Conservation (phyloP, 1,140 invertebrate genomes). For the Brachystomella parvula region DNA sequence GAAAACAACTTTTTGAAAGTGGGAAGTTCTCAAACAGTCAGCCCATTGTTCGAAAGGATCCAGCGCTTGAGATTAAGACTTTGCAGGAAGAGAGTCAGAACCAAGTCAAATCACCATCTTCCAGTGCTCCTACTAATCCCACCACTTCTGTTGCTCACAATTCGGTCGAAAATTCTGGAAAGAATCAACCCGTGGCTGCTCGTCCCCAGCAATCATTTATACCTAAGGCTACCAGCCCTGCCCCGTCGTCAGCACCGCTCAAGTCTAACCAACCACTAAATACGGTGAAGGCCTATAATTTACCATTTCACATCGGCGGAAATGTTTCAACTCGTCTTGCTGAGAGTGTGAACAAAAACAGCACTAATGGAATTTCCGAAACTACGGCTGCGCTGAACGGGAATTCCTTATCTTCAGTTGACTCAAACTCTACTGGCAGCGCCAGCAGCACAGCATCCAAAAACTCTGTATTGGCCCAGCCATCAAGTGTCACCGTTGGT, state of each 20-base stretch:
- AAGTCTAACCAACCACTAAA: neutral
- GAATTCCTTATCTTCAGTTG: neutral
- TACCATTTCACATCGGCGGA: constrained; percentile 13
- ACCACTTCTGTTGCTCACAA: neutral
- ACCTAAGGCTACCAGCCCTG: too few species aligned
- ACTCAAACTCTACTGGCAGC: neutral
- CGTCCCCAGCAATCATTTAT: too few species aligned
- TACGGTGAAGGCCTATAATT: constrained; percentile 10
- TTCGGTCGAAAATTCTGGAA: constrained; percentile 2
- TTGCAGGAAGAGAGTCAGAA: constrained; percentile 19
- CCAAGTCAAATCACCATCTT: constrained; percentile 13
- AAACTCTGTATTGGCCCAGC: neutral
- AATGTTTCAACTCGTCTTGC: constrained; percentile 2
- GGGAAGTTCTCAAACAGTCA: constrained; percentile 19
- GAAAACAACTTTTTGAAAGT: constrained; percentile 33
- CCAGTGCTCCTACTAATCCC: neutral
- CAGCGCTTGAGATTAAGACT: constrained; percentile 30
- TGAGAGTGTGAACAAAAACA: constrained; percentile 8
- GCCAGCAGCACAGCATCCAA: neutral
- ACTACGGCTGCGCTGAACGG: neutral
- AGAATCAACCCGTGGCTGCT: neutral
- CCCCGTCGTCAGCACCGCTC: neutral
- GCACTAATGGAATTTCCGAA: too few species aligned
- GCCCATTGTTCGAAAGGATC: constrained; percentile 17
- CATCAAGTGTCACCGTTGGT: neutral